Percentiles rank a stretch among this genome's conserved stretches.
Conservation (phyloP, 2,888 invertebrate species). For the Gastrophysa polygoni region DNA sequence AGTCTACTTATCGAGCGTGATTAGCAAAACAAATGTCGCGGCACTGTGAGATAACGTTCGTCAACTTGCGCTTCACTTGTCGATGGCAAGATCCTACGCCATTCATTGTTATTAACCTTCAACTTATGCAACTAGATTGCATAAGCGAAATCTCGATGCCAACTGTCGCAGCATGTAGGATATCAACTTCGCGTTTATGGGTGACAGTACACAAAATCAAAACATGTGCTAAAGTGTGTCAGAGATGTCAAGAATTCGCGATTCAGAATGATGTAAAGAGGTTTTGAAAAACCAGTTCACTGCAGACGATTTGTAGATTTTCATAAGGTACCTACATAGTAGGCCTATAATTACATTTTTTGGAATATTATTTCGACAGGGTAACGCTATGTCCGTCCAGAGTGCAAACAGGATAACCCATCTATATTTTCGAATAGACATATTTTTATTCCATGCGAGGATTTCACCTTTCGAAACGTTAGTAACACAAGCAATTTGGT, state of each 20-base stretch:
- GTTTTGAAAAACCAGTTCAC: too few species aligned
- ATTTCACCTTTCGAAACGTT: too few species aligned
- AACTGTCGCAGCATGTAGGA: neutral
- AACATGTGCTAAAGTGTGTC: neutral
- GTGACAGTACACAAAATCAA: neutral
- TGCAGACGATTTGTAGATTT: too few species aligned
- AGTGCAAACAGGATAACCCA: too few species aligned
- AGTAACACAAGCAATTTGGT: too few species aligned
- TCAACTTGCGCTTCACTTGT: slow-evolving; percentile 1
- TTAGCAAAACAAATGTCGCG: neutral
- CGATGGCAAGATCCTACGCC: neutral
- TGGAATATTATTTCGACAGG: too few species aligned
- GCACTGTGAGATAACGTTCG: neutral
- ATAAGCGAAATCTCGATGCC: neutral
- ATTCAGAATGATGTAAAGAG: too few species aligned
- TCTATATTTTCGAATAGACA: too few species aligned
- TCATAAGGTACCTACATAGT: too few species aligned
- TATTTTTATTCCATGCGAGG: too few species aligned
- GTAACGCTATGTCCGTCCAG: too few species aligned
- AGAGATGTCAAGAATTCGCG: neutral
- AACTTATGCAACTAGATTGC: neutral
- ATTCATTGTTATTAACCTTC: neutral
- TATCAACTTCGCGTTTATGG: neutral
- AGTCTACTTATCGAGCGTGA: neutral
- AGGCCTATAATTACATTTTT: too few species aligned